phyloP scores from a whole-genome alignment of 2,797 vertebrate genomes.

The Gambusia yucatana region DNA sequence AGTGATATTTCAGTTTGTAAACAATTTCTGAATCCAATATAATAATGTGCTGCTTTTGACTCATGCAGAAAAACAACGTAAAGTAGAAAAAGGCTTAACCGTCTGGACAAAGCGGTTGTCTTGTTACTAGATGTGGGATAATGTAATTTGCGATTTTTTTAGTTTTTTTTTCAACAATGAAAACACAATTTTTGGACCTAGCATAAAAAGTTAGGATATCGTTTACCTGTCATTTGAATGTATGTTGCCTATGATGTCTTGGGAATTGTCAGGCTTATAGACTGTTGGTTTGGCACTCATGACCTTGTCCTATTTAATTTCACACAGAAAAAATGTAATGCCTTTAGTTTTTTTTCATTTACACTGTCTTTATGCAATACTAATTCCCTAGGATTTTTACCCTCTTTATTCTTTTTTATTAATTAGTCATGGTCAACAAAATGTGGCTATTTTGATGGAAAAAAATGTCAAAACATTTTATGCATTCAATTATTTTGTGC shows the following conservation, averaged over 20 bases:
- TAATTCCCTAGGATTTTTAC: neutral
- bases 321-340: neutral
- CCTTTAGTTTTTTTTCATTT: neutral
- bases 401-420: neutral
- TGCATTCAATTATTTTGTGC: too few species aligned
- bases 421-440: neutral
- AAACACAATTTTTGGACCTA: neutral
- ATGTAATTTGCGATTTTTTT: neutral
- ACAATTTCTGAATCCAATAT: neutral
- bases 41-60: neutral
- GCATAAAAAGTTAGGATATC: neutral
- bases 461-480: neutral
- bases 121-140: neutral
- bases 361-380: neutral
- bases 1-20: neutral
- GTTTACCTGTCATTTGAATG: neutral
- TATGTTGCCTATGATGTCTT: neutral
- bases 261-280: neutral
- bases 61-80: neutral
- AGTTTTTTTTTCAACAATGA: neutral
- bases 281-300: neutral
- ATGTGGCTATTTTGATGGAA: too few species aligned
- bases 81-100: neutral
- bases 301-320: neutral
- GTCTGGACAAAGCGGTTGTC: neutral